Percentiles rank a stretch among this genome's conserved stretches.
Evolutionary conservation across 2,113 vertebrate species (phyloP).

Genomic region (Columba livia): DNA sequence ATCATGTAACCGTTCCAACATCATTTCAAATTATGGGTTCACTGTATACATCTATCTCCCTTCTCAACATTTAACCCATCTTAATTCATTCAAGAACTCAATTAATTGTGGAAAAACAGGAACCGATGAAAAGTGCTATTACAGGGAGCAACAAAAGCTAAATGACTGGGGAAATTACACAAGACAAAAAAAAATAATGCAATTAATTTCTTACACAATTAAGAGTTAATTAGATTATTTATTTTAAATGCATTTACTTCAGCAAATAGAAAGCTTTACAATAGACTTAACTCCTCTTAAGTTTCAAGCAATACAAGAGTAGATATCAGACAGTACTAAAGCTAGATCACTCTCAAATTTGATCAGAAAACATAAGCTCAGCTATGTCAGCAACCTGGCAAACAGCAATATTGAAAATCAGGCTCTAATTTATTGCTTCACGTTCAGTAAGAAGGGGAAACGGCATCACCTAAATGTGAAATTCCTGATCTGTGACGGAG

Average conservation of each 20-base stretch:
- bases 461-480: neutral
- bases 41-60: neutral
- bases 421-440: neutral
- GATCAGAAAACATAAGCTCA: neutral
- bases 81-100: neutral
- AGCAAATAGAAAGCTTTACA: slow-evolving; percentile 25
- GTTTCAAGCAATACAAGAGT: neutral
- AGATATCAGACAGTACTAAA: neutral
- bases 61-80: neutral
- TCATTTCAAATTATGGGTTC: neutral
- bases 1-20: neutral
- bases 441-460: neutral
- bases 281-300: neutral
- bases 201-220: slow-evolving; percentile 41
- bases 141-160: neutral
- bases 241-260: slow-evolving; percentile 20
- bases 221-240: slow-evolving; percentile 54
- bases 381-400: neutral
- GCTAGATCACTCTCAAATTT: neutral
- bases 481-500: neutral
- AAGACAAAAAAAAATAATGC: neutral
- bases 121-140: slow-evolving; percentile 46
- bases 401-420: neutral
- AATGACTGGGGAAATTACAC: neutral
- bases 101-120: slow-evolving; percentile 6